phyloP scores from a whole-genome alignment of 2,797 vertebrate genomes.

The Myripristis murdjan region DNA sequence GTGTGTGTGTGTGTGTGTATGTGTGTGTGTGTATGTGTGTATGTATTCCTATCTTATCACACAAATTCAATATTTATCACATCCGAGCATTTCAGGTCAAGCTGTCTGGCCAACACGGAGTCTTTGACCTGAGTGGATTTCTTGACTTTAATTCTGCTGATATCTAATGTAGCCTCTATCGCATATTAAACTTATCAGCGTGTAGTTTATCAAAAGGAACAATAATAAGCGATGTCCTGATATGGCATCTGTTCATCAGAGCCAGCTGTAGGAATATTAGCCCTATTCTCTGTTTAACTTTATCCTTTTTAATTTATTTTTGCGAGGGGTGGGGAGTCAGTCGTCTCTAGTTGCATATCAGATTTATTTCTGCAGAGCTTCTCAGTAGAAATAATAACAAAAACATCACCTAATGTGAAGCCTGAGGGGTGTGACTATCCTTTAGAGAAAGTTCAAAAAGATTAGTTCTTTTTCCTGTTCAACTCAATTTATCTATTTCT shows the following conservation, averaged over 20 bases:
- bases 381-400: conserved; percentile 50
- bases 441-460: conserved; percentile 45
- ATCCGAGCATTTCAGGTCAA: not conserved
- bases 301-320: not conserved
- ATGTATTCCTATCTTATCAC: not conserved
- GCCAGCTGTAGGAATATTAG: not conserved
- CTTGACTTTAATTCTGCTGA: not conserved
- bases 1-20: conserved; percentile 3
- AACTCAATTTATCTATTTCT: conserved; percentile 51
- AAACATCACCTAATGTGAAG: conserved; percentile 32
- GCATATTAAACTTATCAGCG: not conserved
- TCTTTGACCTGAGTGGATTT: no score
- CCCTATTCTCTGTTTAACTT: conserved; percentile 39
- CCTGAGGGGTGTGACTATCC: conserved; percentile 31
- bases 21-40: not conserved
- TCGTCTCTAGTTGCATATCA: conserved; percentile 15
- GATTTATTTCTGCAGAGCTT: conserved; percentile 38
- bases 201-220: not conserved
- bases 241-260: conserved; percentile 29
- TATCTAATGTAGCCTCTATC: not conserved
- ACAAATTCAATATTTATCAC: conserved; percentile 26
- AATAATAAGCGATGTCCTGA: not conserved
- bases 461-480: conserved; percentile 54
- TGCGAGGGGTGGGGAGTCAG: no score
- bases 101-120: not conserved